A percentile compares a stretch with the other conserved stretches of the same genome.
Conservation (phyloP, 2,888 invertebrate genomes). For the Latrodectus elegans region DNA sequence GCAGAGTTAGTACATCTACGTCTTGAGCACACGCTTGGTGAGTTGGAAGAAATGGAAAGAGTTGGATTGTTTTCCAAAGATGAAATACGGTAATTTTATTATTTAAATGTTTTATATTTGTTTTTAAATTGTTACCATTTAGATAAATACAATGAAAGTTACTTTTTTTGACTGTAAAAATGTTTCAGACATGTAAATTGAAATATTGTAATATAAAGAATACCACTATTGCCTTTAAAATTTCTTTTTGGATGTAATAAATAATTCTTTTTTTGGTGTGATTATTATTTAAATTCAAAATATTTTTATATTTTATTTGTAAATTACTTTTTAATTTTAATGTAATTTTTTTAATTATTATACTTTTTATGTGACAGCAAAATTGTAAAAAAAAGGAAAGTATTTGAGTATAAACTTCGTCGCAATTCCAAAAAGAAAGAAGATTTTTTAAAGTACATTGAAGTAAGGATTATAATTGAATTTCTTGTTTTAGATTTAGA, state of each 20-base stretch:
- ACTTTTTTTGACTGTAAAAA: no score
- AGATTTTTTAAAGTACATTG: conserved; percentile 81
- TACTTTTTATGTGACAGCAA: conserved; percentile 76
- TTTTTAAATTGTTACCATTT: neutral
- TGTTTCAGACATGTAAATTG: no score
- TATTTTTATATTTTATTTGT: neutral
- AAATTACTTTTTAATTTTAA: neutral
- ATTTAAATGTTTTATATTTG: no score
- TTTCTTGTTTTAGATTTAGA: no score
- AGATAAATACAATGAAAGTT: no score
- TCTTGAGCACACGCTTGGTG: conserved; percentile 86
- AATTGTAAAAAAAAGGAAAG: conserved; percentile 82
- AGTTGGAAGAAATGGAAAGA: conserved; percentile 86
- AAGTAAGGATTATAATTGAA: conserved; percentile 25
- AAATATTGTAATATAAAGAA: no score
- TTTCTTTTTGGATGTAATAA: no score
- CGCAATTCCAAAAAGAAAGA: conserved; percentile 82
- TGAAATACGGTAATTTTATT: conserved; percentile 79
- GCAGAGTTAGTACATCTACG: conserved; percentile 87
- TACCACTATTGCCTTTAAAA: no score
- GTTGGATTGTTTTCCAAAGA: conserved; percentile 82
- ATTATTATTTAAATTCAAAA: no score
- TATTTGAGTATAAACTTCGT: conserved; percentile 84
- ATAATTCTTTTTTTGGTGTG: no score
- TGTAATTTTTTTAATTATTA: neutral